Base-by-base conservation (phyloP, 2,113 vertebrate species). In the Rhizomys pruinosus region DNA sequence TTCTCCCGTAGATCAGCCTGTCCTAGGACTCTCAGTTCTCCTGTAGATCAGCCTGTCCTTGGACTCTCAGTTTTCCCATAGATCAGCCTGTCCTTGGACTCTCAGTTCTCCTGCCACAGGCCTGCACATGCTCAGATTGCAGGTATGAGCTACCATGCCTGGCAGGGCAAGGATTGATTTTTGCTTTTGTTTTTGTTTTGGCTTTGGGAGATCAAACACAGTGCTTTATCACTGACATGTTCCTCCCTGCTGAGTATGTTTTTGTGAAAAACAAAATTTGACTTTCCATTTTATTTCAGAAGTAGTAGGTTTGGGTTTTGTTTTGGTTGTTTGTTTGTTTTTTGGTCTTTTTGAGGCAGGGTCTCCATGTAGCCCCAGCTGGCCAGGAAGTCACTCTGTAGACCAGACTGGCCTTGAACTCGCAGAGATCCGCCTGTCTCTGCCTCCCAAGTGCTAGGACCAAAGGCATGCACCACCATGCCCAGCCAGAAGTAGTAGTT, bases 181-280 rank as follows among this genome's bases (percentile, higher is more conserved):
- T 71, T n/a, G 34, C 11, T n/a, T n/a, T 71, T 34, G 17, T 71
- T 19, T n/a, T 7, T 34, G 12, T 71, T n/a, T 17, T 19, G 16
- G n/a, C n/a, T 12, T 29, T 69, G 15, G 68, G 68, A 37, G 17
- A 25, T 64, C 27, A 23, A 64, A 64, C 63, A 2, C 63, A 64
- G 63, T 64, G 63, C 25, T 64, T 25, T 25, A 27, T 8, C 27
- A 64, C 63, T 64, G 5, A 64, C 27, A 64, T 7, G 63, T 64
- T 23, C 63, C 10, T 10, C 63, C 10, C 6, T 3, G 63, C 22
- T 64, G 8, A 25, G n/a, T 11, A 52, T 71, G 32, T 19, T 71
- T 90, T 84, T 84, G 66, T 84, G 39, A 78, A 85, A 88, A 94
- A 15, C 25, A 74, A 73, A 96, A 37, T 88, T 95, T 81, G 61